Base-by-base conservation (phyloP, 2,888 invertebrate genomes). In the Criorhina ranunculi region DNA sequence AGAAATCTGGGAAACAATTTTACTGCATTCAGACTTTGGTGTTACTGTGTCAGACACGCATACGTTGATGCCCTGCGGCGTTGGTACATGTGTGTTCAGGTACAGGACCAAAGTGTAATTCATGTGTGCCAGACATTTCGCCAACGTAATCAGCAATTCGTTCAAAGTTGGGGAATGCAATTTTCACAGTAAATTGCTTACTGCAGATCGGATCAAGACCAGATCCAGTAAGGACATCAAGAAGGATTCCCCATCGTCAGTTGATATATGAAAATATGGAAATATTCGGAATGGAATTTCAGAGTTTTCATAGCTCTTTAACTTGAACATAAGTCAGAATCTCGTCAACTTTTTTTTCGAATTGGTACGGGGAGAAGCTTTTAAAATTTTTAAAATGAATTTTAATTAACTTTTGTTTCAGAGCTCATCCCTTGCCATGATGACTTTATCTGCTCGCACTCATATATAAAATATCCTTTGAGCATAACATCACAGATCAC, bases 121-220 rank as follows among this genome's bases (percentile, higher is more conserved):
- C 69, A 42, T 72, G 57, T 66, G 57, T 37, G 53, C 17, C 46
- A 66, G 66, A 64, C 29, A 72, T 72, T 72, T 57, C 49, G 55
- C 46, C 37, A 64, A 57, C 57, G 64, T 72, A 49, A 72, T 64
- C 70, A 66, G 33, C 49, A 64, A 72, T 59, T 57, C 51, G 40
- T 59, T 51, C 59, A 51, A 66, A 73, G 51, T 72, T 42, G 2
- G 59, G 33, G 59, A 51, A 73, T 66, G 66, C 55, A 51, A 64
- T 73, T 73, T 66, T 53, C 64, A 73, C 59, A 73, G 57, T 51
- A 59, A 79, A 66, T 64, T 73, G 57, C 64, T 37, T 31, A 7
- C 12, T n/a, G 19, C 12, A 49, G 9, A 31, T 17, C 6, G 49
- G 49, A 44, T 1, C 15, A n/a, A 1, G 5, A 53, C 7, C n/a